These are phyloP conservation scores for Schrankia costaestrigalis DNA, from an alignment of 2,888 invertebrate species.

Conservation along the genomic window DNA sequence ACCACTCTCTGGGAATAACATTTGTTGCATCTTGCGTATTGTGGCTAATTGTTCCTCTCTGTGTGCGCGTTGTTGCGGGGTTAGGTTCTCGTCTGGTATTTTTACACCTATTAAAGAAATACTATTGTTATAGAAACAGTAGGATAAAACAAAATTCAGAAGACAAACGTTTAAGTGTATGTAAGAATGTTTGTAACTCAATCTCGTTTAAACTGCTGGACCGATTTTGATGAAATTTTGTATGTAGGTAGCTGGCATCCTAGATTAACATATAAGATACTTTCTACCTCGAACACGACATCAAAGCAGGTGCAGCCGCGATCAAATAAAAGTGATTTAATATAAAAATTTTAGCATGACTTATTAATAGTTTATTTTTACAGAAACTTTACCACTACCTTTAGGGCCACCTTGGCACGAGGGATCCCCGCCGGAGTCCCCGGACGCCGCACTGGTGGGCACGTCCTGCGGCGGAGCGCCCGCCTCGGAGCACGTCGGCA, in stretches of 20 bases:
- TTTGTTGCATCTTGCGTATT: slow-evolving; percentile 94
- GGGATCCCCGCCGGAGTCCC: slow-evolving; percentile 27
- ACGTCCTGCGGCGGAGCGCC: slow-evolving; percentile 35
- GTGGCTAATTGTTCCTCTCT: slow-evolving; percentile 96
- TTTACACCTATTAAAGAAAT: slow-evolving; percentile 83
- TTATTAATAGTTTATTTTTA: not conserved
- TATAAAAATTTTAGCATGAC: not conserved
- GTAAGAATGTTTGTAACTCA: no score
- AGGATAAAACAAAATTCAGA: not conserved
- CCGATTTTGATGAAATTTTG: no score
- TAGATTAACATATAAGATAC: not conserved
- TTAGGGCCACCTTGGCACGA: slow-evolving; percentile 66
- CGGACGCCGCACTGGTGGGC: slow-evolving; percentile 31
- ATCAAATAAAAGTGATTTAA: not conserved
- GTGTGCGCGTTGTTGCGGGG: slow-evolving; percentile 96
- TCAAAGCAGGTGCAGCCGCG: not conserved
- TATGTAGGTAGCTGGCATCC: no score
- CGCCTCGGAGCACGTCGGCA: slow-evolving; percentile 68
- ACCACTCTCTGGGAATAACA: slow-evolving; percentile 91
- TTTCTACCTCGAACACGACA: no score
- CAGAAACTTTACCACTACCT: slow-evolving; percentile 42
- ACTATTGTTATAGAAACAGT: slow-evolving; percentile 5
- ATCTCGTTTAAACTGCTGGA: no score
- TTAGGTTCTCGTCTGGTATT: slow-evolving; percentile 97
- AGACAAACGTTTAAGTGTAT: not conserved